A percentile compares a stretch with the other conserved stretches of the same genome.
These are phyloP conservation scores for Nomada lathburiana DNA, from an alignment of 2,888 invertebrate genomes.

Conservation along the genomic window DNA sequence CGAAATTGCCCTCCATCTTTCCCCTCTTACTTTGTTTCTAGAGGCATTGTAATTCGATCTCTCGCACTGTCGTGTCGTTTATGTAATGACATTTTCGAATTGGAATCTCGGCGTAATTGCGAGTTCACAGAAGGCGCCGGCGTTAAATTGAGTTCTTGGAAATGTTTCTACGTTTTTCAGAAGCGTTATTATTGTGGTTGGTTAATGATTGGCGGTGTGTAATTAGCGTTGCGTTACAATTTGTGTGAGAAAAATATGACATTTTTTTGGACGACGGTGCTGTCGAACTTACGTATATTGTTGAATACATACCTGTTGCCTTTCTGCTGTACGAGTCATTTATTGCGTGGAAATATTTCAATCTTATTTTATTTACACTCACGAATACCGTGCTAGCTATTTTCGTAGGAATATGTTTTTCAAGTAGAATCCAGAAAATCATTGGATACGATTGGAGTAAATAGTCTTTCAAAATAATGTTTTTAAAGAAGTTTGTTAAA, in stretches of 20 bases:
- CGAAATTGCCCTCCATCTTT: slow-evolving; percentile 30
- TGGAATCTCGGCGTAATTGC: not conserved
- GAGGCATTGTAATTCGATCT: slow-evolving; percentile 58
- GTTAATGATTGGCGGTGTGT: not conserved
- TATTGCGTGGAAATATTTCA: not conserved
- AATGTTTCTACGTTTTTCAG: slow-evolving; percentile 8
- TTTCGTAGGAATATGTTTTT: no score
- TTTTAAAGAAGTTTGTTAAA: not conserved
- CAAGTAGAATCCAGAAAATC: no score
- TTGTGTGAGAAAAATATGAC: not conserved
- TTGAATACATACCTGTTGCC: not conserved
- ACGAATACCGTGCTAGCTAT: no score
- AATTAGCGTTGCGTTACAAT: not conserved
- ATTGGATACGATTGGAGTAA: no score
- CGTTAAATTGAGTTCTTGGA: not conserved
- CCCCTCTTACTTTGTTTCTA: slow-evolving; percentile 33
- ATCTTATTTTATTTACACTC: no score
- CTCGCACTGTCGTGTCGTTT: not conserved
- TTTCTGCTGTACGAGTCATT: not conserved
- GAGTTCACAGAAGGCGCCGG: not conserved
- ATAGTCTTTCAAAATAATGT: no score
- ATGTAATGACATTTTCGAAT: not conserved
- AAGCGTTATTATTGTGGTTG: not conserved
- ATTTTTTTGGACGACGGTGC: no score
- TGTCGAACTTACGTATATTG: no score